Evolutionary conservation across 1,140 invertebrate species (phyloP), one percentile per base, ranked within the genome.

Genomic region (Drosophila funebris): DNA sequence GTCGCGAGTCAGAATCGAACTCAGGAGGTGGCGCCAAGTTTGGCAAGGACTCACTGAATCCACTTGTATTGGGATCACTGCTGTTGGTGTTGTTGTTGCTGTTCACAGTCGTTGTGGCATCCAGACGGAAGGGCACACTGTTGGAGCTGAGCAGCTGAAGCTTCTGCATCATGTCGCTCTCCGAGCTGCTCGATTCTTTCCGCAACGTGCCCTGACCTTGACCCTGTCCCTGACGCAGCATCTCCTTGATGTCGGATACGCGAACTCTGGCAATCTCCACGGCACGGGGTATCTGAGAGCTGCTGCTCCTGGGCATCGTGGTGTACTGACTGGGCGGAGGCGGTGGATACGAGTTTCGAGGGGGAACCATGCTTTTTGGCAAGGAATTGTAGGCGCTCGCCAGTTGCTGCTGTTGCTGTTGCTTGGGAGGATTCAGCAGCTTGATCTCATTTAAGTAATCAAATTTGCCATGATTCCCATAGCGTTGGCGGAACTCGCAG

Each of bases 301-400:
- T 74, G 29, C 62, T 91, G 56, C 90, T 91, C 3, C 90, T 36
- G 4, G 90, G 90, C 81, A 91, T 91, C 4, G 87, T 87, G 9
- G 75, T 90, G 29, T 88, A 76, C 44, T 90, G 73, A 54, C 76
- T 90, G 91, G 74, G 82, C n/a, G 82, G 82, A 0, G 71, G 75
- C 3, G 94, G 93, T 75, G 93, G 93, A 90, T 94, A 94, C 71
- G 94, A 94, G 92, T 94, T 94, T 74, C 93, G 92, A 14, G 93
- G 93, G 78, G 93, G 93, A 89, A 93, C 66, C 68, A 87, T 82
- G 4, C 73, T 80, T 73, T 92, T 92, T 27, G 91, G 91, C 72
- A 92, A 54, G 4, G 91, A 92, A 27, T 92, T 92, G 39, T 91
- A 92, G 11, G 79, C 77, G 13, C 56, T 70, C n/a, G 46, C 50